Evolutionary conservation across 2,888 invertebrate species (phyloP).

Genomic region (Aleiodes testaceus): DNA sequence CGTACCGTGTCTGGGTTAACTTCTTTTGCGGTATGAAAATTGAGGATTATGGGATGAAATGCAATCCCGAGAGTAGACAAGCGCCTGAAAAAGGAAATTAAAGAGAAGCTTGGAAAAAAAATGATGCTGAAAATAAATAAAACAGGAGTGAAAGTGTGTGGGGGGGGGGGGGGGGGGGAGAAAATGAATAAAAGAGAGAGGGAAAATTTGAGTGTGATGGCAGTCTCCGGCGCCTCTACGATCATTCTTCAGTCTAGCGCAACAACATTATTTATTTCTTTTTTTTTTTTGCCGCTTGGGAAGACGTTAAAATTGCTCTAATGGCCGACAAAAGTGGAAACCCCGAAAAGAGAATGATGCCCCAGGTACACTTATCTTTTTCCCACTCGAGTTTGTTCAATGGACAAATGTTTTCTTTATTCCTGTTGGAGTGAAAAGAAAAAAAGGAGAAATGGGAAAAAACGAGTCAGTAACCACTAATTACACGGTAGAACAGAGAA

Average conservation of each 20-base stretch:
- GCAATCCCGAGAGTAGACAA: constrained; percentile 58
- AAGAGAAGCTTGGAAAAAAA: constrained; percentile 23
- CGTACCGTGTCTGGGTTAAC: constrained; percentile 33
- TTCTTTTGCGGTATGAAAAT: constrained; percentile 38
- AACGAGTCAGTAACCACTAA: constrained; percentile 31
- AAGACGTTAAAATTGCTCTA: constrained; percentile 71
- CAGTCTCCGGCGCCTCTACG: constrained; percentile 68
- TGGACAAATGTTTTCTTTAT: constrained; percentile 41
- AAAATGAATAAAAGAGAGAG: constrained; percentile 38
- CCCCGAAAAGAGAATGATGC: constrained; percentile 48
- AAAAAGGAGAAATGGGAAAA: neutral
- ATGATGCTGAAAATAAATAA: constrained; percentile 36
- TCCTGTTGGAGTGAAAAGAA: neutral
- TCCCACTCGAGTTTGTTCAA: constrained; percentile 35
- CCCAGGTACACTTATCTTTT: constrained; percentile 62
- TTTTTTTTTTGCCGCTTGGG: constrained; percentile 65
- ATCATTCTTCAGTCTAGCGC: constrained; percentile 72
- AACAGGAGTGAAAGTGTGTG: constrained; percentile 35
- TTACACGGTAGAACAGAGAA: constrained; percentile 2
- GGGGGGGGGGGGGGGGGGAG: constrained; percentile 33
- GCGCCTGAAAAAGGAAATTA: constrained; percentile 62
- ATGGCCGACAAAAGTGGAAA: constrained; percentile 67
- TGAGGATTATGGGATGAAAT: constrained; percentile 62
- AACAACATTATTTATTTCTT: constrained; percentile 61
- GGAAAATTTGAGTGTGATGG: constrained; percentile 40